Evolutionary conservation across 2,888 invertebrate species (phyloP), one percentile per base, ranked within the genome.

Genomic region (Eupithecia pulchellata): DNA sequence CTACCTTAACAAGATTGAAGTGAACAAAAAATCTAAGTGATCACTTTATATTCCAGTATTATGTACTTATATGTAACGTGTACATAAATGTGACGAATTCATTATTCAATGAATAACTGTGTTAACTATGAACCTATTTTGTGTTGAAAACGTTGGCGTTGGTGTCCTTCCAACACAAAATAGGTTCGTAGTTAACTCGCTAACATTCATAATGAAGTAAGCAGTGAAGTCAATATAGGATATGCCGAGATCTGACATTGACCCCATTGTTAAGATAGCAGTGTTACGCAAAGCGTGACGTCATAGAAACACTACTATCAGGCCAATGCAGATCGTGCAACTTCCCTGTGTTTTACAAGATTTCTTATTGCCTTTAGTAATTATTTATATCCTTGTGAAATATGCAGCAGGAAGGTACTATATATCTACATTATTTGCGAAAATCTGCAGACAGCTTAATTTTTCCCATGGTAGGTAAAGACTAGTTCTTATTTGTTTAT

Each of bases 181-280:
- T n/a, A n/a, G n/a, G n/a, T n/a, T n/a, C n/a, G n/a, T n/a, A n/a
- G n/a, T n/a, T n/a, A n/a, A n/a, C n/a, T n/a, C n/a, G n/a, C n/a
- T n/a, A n/a, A n/a, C n/a, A n/a, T n/a, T n/a, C n/a, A n/a, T 27
- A 42, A 20, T 25, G n/a, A 11, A 25, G 27, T 57, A 57, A 57
- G 27, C 29, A 57, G 29, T 57, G 29, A 17, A 65, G 68, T 57
- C 52, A 66, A 66, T 72, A 67, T 69, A 71, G 66, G 72, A 72
- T 65, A 58, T 71, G 66, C 68, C 57, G 82, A 86, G 85, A 74
- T 82, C 83, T 84, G 89, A 90, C 91, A 91, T 91, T 92, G 92
- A 89, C 91, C 92, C 78, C 85, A 84, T 86, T 90, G 82, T 82
- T 78, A 79, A 84, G 88, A 91, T 89, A 89, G 84, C 82, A 77